These are phyloP conservation scores for Vidua chalybeata DNA, from an alignment of 2,113 vertebrate species.

Conservation along the genomic window DNA sequence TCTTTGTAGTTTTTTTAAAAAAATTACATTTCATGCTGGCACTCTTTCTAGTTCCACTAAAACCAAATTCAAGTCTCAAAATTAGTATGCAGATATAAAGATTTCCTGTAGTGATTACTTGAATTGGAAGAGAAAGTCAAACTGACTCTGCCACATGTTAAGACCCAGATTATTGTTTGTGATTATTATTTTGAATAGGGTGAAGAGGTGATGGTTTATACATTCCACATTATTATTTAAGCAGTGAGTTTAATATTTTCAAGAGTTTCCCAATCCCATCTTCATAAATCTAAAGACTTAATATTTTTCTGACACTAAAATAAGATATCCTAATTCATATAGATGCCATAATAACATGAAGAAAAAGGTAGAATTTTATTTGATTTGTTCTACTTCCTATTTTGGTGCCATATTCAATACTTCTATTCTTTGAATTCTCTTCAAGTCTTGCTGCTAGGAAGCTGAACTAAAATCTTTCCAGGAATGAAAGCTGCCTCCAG, in stretches of 20 bases:
- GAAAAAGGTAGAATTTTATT: background rate
- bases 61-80: background rate
- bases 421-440: background rate
- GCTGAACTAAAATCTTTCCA: background rate
- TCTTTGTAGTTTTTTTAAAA: background rate
- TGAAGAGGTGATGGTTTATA: background rate
- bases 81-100: background rate
- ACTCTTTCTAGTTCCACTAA: background rate
- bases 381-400: background rate
- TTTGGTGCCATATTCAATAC: background rate
- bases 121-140: background rate
- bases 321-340: background rate
- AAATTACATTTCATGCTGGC: background rate
- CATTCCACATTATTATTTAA: background rate
- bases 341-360: background rate
- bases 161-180: background rate
- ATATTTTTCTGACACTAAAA: background rate
- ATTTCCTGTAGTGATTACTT: background rate
- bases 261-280: background rate
- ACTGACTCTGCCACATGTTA: background rate
- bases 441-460: background rate
- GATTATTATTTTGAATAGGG: background rate
- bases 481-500: background rate
- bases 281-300: background rate
- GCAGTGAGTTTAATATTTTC: background rate